A percentile compares a stretch with the other conserved stretches of the same genome.
Conservation (phyloP, 2,888 invertebrate species). For the Rotaria macrura region DNA sequence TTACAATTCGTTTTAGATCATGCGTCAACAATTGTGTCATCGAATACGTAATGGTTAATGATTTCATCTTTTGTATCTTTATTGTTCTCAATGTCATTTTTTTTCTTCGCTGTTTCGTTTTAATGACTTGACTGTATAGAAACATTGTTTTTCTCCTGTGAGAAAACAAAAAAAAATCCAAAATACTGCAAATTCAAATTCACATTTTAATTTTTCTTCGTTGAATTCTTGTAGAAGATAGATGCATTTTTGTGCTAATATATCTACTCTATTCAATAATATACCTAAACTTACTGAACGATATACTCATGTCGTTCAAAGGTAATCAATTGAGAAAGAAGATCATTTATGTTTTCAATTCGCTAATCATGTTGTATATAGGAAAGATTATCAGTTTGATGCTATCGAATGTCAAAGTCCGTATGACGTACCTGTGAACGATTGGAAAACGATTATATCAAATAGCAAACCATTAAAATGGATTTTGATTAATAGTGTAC, state of each 20-base stretch:
- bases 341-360: not conserved
- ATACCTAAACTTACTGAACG: conserved; percentile 5
- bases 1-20: not conserved
- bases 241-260: not conserved
- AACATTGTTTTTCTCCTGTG: not conserved
- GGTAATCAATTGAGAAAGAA: not conserved
- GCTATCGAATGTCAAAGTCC: conserved; percentile 18
- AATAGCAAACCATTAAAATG: not conserved
- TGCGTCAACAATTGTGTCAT: not conserved
- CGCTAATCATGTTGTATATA: not conserved
- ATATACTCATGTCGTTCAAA: not conserved
- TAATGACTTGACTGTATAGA: not conserved
- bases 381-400: not conserved
- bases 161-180: not conserved
- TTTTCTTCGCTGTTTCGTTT: not conserved
- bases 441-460: not conserved
- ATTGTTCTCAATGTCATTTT: not conserved
- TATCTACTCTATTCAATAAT: not conserved
- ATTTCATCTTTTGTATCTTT: not conserved
- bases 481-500: conserved; percentile 9
- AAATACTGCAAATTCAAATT: not conserved
- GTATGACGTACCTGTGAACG: not conserved
- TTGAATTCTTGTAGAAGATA: not conserved
- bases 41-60: not conserved
- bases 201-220: not conserved